phyloP scores from a whole-genome alignment of 2,113 vertebrate species.

The Rhabdomys dilectus region DNA sequence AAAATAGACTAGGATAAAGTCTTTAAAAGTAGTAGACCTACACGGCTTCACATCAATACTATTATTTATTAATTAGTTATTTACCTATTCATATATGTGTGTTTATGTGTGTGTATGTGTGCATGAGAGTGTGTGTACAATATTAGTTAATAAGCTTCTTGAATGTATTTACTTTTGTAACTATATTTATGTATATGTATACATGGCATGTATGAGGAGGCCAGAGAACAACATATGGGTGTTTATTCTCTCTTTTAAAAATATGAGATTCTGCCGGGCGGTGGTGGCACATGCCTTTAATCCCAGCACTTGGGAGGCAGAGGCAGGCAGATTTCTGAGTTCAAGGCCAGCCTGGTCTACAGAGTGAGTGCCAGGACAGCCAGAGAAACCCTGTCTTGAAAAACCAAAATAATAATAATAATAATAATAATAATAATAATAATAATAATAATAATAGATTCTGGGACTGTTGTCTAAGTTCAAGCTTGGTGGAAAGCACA shows the following conservation, averaged over 20 bases:
- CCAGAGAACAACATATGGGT: not conserved
- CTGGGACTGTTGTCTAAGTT: not conserved
- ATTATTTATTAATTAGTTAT: not conserved
- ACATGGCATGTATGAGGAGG: too few relatives aligned
- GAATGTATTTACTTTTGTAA: not conserved
- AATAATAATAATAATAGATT: too few relatives aligned
- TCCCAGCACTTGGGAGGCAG: too few relatives aligned
- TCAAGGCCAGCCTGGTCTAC: too few relatives aligned
- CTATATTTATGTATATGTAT: not conserved
- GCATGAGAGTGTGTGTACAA: not conserved
- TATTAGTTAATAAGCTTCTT: not conserved
- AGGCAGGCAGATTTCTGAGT: too few relatives aligned
- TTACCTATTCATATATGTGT: not conserved
- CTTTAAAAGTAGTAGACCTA: too few relatives aligned
- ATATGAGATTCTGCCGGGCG: not conserved
- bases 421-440: too few relatives aligned
- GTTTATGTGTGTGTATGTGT: not conserved
- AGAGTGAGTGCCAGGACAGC: too few relatives aligned
- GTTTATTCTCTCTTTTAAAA: not conserved
- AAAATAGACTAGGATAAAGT: not conserved
- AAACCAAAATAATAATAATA: too few relatives aligned
- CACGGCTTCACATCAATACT: fast-evolving
- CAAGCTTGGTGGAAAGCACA: not conserved
- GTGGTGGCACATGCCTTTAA: too few relatives aligned
- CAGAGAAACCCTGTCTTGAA: too few relatives aligned